Conservation (phyloP, 2,888 invertebrate species). For the Andricus quercusramuli region DNA sequence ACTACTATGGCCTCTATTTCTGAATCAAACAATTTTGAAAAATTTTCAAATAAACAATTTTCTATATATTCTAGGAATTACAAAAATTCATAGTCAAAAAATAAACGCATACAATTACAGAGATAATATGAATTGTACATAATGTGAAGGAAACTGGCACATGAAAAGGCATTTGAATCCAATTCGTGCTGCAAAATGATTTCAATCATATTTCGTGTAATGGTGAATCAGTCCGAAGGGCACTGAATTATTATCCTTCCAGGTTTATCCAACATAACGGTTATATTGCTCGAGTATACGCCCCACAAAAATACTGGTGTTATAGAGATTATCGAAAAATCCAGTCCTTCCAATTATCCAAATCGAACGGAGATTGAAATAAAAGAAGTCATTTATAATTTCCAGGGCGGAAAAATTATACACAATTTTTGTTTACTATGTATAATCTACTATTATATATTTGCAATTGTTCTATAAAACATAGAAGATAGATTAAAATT, state of each 20-base stretch:
- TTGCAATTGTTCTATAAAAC: background rate
- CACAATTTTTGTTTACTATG: no score
- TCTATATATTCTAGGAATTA: no score
- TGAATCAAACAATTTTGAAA: no score
- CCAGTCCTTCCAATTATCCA: slow-evolving; percentile 13
- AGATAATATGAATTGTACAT: no score
- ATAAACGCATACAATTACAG: no score
- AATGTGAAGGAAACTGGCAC: background rate
- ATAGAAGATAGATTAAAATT: background rate
- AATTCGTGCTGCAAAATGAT: slow-evolving; percentile 3
- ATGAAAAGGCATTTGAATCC: background rate
- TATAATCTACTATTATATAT: background rate
- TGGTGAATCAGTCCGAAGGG: slow-evolving; percentile 5
- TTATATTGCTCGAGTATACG: background rate
- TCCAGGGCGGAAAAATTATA: no score
- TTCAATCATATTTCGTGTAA: slow-evolving; percentile 7
- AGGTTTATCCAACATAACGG: slow-evolving; percentile 16
- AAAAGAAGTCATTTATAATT: background rate
- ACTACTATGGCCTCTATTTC: no score
- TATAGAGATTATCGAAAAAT: slow-evolving; percentile 32
- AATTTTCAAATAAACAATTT: no score
- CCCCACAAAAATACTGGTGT: slow-evolving; percentile 15
- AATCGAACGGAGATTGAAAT: slow-evolving; percentile 7
- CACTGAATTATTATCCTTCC: slow-evolving; percentile 10
- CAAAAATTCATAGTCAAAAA: no score